A percentile compares a stretch with the other conserved stretches of the same genome.
Conservation (phyloP, 1,140 invertebrate species). For the Rhagoletis zephyria region DNA sequence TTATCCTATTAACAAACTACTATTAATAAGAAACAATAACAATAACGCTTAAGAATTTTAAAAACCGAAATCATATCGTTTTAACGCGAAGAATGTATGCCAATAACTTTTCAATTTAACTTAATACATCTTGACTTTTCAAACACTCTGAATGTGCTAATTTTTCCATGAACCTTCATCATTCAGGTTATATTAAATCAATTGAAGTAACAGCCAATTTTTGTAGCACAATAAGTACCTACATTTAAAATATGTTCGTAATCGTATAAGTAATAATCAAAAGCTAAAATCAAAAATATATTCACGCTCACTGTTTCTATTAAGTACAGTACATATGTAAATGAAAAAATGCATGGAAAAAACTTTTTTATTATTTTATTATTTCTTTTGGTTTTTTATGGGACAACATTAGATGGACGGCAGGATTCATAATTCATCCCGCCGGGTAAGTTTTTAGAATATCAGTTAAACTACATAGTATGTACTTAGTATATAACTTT, state of each 20-base stretch:
- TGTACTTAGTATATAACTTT: background rate
- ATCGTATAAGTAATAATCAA: constrained; percentile 35
- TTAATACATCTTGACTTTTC: background rate
- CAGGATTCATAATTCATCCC: constrained; percentile 74
- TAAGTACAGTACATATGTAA: constrained; percentile 38
- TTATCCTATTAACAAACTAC: too few species aligned
- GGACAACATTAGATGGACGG: constrained; percentile 74
- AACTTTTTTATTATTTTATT: constrained; percentile 64
- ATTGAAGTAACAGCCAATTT: background rate
- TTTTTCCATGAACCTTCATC: background rate
- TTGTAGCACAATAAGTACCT: background rate
- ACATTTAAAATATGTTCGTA: background rate
- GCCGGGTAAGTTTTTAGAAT: constrained; percentile 71
- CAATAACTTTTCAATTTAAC: too few species aligned
- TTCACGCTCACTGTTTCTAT: constrained; percentile 65
- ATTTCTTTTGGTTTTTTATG: constrained; percentile 74
- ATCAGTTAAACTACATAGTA: constrained; percentile 53
- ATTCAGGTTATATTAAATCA: background rate
- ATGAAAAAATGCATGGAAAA: constrained; percentile 34
- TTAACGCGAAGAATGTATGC: too few species aligned
- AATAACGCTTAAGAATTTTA: too few species aligned
- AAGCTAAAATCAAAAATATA: constrained; percentile 66
- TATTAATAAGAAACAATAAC: too few species aligned
- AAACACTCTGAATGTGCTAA: constrained; percentile 18
- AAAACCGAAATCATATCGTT: too few species aligned